Percentiles rank a stretch among this genome's conserved stretches.
phyloP scores from a whole-genome alignment of 2,797 vertebrate species.

The Oreonectes daqikongensis region DNA sequence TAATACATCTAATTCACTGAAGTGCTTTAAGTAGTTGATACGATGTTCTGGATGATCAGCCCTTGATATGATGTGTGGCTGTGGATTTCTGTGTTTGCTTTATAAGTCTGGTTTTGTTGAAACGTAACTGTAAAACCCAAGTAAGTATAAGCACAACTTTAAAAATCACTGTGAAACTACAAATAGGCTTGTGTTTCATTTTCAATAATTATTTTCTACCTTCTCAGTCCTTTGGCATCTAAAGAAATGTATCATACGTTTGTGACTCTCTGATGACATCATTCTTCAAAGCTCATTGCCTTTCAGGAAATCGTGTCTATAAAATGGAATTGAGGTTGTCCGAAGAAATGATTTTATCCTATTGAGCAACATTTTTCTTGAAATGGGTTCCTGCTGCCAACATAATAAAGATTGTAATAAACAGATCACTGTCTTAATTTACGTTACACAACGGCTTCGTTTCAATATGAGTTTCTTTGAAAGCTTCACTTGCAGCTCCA shows the following conservation, averaged over 20 bases:
- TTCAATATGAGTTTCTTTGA: neutral
- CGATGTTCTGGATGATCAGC: neutral
- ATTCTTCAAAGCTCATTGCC: neutral
- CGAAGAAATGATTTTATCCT: conserved; percentile 3
- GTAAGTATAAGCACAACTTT: neutral
- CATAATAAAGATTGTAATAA: conserved; percentile 1
- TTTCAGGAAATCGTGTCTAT: neutral
- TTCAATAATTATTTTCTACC: neutral
- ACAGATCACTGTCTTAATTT: conserved; percentile 7
- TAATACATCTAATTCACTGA: neutral
- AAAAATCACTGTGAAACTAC: neutral
- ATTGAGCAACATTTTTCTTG: neutral
- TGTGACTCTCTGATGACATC: neutral
- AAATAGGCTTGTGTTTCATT: neutral
- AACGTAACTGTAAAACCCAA: neutral
- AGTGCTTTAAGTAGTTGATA: neutral
- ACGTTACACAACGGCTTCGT: neutral
- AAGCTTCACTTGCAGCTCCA: neutral
- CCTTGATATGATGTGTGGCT: no score
- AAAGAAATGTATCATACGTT: neutral
- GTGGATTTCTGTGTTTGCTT: neutral
- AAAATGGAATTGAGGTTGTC: neutral
- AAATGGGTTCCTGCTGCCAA: neutral
- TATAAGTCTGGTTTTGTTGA: neutral
- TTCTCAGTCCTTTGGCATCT: neutral